Conservation (phyloP, 2,797 vertebrate genomes). For the Margarornis squamiger region DNA sequence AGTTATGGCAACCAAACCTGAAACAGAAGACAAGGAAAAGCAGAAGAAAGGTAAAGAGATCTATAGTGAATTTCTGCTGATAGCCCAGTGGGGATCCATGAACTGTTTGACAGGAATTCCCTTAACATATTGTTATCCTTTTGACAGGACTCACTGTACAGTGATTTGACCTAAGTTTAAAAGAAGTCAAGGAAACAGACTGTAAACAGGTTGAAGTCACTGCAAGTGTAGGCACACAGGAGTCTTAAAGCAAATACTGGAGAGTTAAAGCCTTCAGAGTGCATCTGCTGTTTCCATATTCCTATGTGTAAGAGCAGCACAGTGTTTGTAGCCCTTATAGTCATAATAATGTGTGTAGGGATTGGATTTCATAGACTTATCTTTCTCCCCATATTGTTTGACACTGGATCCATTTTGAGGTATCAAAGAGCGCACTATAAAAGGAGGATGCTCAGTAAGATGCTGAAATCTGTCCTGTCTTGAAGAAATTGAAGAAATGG, state of each 20-base stretch:
- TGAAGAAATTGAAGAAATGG: not conserved
- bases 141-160: not conserved
- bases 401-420: not conserved
- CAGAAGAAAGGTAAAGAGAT: conserved; percentile 85
- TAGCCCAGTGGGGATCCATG: not conserved
- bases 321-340: not conserved
- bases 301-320: not conserved
- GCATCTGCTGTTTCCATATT: not conserved
- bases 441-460: not conserved
- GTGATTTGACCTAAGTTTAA: not conserved
- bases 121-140: not conserved
- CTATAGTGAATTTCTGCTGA: not conserved
- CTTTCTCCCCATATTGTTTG: not conserved
- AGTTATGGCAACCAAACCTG: conserved; percentile 96
- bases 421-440: not conserved
- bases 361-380: not conserved
- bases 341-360: not conserved
- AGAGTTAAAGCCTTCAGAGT: not conserved
- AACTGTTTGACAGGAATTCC: not conserved
- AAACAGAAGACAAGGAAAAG: conserved; percentile 86
- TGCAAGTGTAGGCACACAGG: not conserved
- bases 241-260: not conserved
- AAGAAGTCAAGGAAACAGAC: not conserved
- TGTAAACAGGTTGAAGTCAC: not conserved
- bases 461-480: not conserved